A percentile compares a stretch with the other conserved stretches of the same genome.
Conservation (phyloP, 2,797 vertebrate species). For the Hippocampus kuda region DNA sequence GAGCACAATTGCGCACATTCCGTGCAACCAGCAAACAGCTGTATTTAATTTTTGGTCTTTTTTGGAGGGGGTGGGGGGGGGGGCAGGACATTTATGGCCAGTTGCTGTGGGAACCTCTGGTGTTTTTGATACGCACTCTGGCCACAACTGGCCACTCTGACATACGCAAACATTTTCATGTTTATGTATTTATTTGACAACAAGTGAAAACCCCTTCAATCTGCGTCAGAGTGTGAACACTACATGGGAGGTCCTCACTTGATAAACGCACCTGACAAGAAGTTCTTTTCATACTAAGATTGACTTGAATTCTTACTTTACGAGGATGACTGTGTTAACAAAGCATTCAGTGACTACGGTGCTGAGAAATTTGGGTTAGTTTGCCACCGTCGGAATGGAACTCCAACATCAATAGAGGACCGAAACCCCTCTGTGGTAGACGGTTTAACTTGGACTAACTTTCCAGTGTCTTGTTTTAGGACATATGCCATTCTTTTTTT, state of each 20-base stretch:
- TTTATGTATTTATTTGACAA: neutral
- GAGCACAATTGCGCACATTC: conserved; percentile 8
- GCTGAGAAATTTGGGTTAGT: too few relatives aligned
- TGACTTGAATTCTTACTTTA: too few relatives aligned
- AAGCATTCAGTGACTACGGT: too few relatives aligned
- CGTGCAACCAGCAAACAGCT: neutral
- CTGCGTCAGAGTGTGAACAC: neutral
- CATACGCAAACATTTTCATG: too few relatives aligned
- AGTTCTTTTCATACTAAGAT: too few relatives aligned
- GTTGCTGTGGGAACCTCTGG: neutral
- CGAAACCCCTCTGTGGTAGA: neutral
- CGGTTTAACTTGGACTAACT: neutral
- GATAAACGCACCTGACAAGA: too few relatives aligned
- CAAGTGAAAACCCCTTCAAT: neutral
- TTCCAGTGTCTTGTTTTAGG: neutral
- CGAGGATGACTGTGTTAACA: too few relatives aligned
- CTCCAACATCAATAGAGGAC: neutral
- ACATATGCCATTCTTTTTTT: neutral
- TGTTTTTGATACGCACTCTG: neutral
- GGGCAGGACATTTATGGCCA: neutral
- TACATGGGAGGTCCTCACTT: too few relatives aligned
- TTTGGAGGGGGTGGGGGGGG: too few relatives aligned
- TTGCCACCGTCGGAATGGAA: too few relatives aligned
- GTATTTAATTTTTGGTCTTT: conserved; percentile 24
- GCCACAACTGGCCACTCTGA: neutral